Base-by-base conservation (phyloP, 2,797 vertebrate species). In the Monodelphis domestica region DNA sequence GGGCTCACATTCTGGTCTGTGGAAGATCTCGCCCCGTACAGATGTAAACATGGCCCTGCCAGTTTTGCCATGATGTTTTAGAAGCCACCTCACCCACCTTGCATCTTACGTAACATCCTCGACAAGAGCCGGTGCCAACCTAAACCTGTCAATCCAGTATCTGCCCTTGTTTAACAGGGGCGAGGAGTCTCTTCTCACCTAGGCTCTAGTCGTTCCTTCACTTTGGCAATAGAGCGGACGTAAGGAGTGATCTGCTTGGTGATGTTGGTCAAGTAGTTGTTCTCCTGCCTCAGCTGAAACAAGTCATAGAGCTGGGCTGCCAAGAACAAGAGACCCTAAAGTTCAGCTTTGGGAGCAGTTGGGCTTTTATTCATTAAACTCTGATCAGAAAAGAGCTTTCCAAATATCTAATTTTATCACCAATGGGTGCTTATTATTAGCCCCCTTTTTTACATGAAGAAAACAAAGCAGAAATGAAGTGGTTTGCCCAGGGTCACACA, bases 121-220 rank as follows among this genome's bases (percentile, higher is more conserved):
- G 21, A 26, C 70, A 50, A 26, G 78, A 45, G 10, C 38, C 21
- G 84, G 9, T 84, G 70, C 38, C 21, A 45, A 50, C 21, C 51
- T 33, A 53, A 53, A n/a, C 87, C 29, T 15, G 87, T 87, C 88
- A 53, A 53, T 88, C 52, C 51, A 88, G 51, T 51, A 33, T 14
- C 21, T 53, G 26, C 4, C 17, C 30, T 88, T 53, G 51, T 53
- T 88, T 38, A 88, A 53, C 2, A 33, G 12, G 21, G 15, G 28
- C 51, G 87, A 17, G 57, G 30, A 50, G 17, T 52, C 24, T 15
- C 15, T 45, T 28, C 97, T 97, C 96, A 99, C 99, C 99, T 99
- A 98, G 99, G 99, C 97, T 99, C 99, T 45, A 99, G 98, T 2
- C 99, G 98, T 97, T 99, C 99, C 97, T 99, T 99, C 96, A 99